These are phyloP conservation scores for Perccottus glenii DNA, from an alignment of 2,113 vertebrate genomes.

Conservation along the genomic window DNA sequence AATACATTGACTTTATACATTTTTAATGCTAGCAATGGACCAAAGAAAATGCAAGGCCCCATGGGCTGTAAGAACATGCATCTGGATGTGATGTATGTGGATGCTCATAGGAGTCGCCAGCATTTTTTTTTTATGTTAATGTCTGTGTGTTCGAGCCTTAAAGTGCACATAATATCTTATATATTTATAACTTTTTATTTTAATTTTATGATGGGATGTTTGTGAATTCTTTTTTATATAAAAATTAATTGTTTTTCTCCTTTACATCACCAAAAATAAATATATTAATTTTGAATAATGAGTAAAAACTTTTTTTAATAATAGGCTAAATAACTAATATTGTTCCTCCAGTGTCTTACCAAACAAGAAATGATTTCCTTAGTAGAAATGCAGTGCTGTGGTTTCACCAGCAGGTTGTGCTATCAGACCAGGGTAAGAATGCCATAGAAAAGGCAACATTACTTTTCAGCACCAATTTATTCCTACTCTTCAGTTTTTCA, in stretches of 20 bases:
- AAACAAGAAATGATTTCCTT: background rate
- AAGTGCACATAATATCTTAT: conserved; percentile 90
- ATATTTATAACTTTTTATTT: conserved; percentile 97
- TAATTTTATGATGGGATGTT: conserved; percentile 84
- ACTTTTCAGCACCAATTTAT: too few species aligned
- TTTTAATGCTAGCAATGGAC: conserved; percentile 56
- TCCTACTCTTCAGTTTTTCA: too few species aligned
- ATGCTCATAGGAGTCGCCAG: conserved; percentile 39
- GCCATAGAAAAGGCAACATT: background rate
- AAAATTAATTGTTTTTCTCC: conserved; percentile 81
- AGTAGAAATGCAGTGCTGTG: background rate
- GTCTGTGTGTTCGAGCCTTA: conserved; percentile 75
- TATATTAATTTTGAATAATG: conserved; percentile 48
- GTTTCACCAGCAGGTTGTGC: conserved; percentile 64
- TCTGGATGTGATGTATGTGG: conserved; percentile 35
- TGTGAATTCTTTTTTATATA: conserved; percentile 76
- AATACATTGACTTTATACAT: conserved; percentile 33
- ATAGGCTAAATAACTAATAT: too few species aligned
- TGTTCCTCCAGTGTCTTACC: too few species aligned
- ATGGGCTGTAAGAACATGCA: conserved; percentile 46
- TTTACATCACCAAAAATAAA: conserved; percentile 92
- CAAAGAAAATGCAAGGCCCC: conserved; percentile 55
- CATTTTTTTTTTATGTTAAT: conserved; percentile 61
- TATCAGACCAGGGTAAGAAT: conserved; percentile 31
- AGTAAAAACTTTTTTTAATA: too few species aligned